Conservation (phyloP, 2,113 vertebrate species). For the Hemiscyllium ocellatum region DNA sequence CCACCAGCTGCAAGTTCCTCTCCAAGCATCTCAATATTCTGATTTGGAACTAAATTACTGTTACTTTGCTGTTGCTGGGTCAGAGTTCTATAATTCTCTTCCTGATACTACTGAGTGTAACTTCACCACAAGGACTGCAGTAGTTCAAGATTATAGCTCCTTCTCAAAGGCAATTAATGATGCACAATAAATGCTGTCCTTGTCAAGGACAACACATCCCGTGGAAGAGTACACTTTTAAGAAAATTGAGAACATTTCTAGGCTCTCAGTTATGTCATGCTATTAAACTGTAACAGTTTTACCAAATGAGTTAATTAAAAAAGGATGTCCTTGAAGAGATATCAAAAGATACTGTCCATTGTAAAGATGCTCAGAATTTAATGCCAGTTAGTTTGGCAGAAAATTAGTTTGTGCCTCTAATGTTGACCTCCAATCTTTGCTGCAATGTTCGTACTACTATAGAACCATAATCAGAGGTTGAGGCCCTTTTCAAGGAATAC, state of each 20-base stretch:
- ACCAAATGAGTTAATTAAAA: not conserved
- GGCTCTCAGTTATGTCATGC: not conserved
- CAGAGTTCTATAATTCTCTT: too few relatives aligned
- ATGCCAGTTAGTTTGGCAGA: not conserved
- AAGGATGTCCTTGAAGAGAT: not conserved
- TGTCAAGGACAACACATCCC: too few relatives aligned
- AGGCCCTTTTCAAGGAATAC: not conserved
- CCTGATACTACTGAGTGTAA: too few relatives aligned
- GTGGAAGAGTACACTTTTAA: too few relatives aligned
- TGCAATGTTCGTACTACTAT: constrained; percentile 13
- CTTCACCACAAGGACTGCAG: too few relatives aligned
- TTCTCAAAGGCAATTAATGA: too few relatives aligned
- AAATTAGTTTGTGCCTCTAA: not conserved
- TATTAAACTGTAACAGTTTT: not conserved
- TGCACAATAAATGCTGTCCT: too few relatives aligned
- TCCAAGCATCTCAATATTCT: too few relatives aligned
- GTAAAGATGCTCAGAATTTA: not conserved
- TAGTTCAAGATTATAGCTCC: too few relatives aligned
- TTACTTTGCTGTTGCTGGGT: too few relatives aligned
- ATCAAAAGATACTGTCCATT: not conserved
- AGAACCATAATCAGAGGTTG: not conserved
- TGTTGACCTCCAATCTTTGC: not conserved
- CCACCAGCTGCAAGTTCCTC: too few relatives aligned
- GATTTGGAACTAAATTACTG: too few relatives aligned
- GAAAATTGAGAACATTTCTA: not conserved